A percentile compares a stretch with the other conserved stretches of the same genome.
Evolutionary conservation across 37 sponge, comb jelly and placozoan genomes (phyloP).

Genomic region (Chondrilla cf. caribensis): DNA sequence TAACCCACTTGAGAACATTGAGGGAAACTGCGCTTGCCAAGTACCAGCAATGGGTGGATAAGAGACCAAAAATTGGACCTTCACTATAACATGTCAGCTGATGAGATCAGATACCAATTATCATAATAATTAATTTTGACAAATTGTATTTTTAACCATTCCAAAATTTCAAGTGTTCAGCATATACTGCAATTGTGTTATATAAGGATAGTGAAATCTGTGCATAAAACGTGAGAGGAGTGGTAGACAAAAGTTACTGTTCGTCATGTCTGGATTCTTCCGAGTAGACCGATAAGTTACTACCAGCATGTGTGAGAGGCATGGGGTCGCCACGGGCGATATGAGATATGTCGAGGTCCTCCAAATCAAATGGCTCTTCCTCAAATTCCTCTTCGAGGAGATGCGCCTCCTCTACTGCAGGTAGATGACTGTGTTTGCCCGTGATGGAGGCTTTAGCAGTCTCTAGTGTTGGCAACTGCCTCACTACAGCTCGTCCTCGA

Average conservation of each 20-base stretch:
- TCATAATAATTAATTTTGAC: too few relatives aligned
- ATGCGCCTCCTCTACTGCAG: not conserved
- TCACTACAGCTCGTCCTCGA: not conserved
- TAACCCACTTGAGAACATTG: not conserved
- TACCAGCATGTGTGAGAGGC: conserved; percentile 18
- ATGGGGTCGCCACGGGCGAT: not conserved
- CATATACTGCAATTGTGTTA: too few relatives aligned
- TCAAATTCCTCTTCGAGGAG: not conserved
- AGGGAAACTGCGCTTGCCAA: not conserved
- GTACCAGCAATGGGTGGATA: conserved; percentile 17
- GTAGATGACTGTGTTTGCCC: not conserved
- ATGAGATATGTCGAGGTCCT: conserved; percentile 15
- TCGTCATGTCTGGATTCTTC: not conserved
- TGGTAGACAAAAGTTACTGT: too few relatives aligned
- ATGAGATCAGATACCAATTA: too few relatives aligned
- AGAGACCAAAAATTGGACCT: not conserved
- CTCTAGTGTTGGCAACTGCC: conserved; percentile 6
- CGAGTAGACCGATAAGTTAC: conserved; percentile 12
- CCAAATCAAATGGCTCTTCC: not conserved
- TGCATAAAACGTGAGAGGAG: too few relatives aligned
- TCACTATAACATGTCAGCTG: too few relatives aligned
- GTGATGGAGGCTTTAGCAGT: not conserved
- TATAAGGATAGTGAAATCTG: too few relatives aligned
- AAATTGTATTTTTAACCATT: too few relatives aligned
- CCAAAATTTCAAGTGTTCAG: too few relatives aligned